phyloP scores from a whole-genome alignment of 2,113 vertebrate genomes.

The Promerops cafer region DNA sequence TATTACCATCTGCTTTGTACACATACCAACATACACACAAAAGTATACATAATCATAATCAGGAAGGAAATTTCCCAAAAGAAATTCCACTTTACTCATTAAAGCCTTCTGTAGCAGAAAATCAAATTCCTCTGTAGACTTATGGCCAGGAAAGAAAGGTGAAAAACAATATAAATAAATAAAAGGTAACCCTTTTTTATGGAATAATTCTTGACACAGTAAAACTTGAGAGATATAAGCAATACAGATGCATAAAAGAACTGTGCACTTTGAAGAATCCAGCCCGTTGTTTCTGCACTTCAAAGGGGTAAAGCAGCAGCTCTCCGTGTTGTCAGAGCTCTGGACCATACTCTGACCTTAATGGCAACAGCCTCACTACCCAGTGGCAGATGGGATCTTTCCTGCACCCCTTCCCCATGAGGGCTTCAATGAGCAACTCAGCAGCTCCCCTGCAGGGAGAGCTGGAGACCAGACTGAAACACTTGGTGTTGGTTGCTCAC shows the following conservation, averaged over 20 bases:
- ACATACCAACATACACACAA: neutral
- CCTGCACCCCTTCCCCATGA: accelerated
- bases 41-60: neutral
- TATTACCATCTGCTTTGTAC: neutral
- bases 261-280: neutral
- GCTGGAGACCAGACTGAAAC: neutral
- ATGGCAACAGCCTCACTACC: neutral
- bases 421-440: neutral
- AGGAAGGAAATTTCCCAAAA: neutral
- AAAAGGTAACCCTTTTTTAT: neutral
- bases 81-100: neutral
- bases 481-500: neutral
- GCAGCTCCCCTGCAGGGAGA: neutral
- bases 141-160: neutral
- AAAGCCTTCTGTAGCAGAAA: neutral
- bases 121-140: neutral
- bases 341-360: neutral
- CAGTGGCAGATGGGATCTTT: neutral
- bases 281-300: neutral
- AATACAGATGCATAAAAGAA: neutral
- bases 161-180: neutral
- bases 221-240: neutral
- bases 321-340: neutral
- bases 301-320: neutral
- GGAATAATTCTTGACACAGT: neutral